A percentile compares a stretch with the other conserved stretches of the same genome.
phyloP scores from a whole-genome alignment of 92 coral and sea anemone species.

The Umimayanthus chanpuru region DNA sequence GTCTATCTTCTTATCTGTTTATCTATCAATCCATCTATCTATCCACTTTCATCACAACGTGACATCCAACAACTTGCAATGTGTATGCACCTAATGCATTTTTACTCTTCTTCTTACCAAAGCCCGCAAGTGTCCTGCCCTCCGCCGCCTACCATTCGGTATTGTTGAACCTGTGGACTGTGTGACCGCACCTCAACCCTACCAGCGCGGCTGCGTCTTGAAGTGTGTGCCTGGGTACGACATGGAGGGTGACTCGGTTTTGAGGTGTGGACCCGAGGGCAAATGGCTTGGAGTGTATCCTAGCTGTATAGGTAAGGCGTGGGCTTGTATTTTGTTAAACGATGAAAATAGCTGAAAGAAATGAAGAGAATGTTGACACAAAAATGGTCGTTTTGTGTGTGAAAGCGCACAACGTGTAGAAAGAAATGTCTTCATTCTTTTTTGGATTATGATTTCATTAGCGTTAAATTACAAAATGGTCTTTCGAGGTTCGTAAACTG shows the following conservation, averaged over 20 bases:
- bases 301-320: constrained; percentile 78
- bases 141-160: constrained; percentile 81
- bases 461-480: too few relatives aligned
- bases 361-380: not conserved
- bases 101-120: constrained; percentile 5
- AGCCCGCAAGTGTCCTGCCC: constrained; percentile 91
- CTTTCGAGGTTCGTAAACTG: too few relatives aligned
- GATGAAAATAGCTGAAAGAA: not conserved
- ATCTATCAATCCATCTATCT: too few relatives aligned
- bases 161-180: constrained; percentile 83
- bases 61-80: too few relatives aligned
- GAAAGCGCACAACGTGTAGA: too few relatives aligned
- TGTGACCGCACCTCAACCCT: constrained; percentile 77
- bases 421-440: too few relatives aligned
- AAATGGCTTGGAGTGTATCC: constrained; percentile 81
- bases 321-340: not conserved
- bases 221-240: constrained; percentile 77
- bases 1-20: too few relatives aligned
- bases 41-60: too few relatives aligned
- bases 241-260: constrained; percentile 55
- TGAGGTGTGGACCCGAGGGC: constrained; percentile 87
- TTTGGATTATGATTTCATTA: too few relatives aligned
- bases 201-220: constrained; percentile 81
- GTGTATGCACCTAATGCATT: not conserved
- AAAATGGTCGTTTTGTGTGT: not conserved